Evolutionary conservation across 1,140 invertebrate species (phyloP), one percentile per base, ranked within the genome.

Genomic region (Drosophila sulfurigaster): DNA sequence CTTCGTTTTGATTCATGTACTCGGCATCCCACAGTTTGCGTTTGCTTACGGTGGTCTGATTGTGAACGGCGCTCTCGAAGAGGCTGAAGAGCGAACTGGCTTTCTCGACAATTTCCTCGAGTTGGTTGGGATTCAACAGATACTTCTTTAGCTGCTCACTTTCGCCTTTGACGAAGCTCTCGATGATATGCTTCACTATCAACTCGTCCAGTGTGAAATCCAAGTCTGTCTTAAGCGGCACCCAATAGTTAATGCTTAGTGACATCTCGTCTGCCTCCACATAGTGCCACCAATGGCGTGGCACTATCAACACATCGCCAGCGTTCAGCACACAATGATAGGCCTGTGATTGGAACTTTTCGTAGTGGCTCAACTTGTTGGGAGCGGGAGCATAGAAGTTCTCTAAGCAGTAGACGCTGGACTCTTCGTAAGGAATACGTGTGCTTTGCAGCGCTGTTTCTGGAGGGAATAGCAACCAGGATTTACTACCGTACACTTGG

Each of bases 241-340:
- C 92, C 98, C 98, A 99, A 49, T 96, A 95, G 93, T 99, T 99
- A 0, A 99, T 94, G 85, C 96, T 96, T 11, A 99, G 95, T 28
- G 94, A 94, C 15, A 96, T 94, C 15, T 94, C 93, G 48, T 96
- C 82, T 81, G 96, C 96, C 93, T 98, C 96, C 4, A 99, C 98
- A 93, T 97, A 98, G 94, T 99, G 98, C 98, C 98, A 99, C 98
- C 98, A 99, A 58, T 97, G 95, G 78, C 94, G 94, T 6, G 98
- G 98, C 1, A 99, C 96, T 89, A 97, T 95, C 7, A 99, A 93
- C 5, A 98, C 96, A 93, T 99, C 97, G 1, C 97, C 98, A 6
- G 97, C 95, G 52, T 96, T 93, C 30, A 99, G 93, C 16, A 93
- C 94, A 15, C 97, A 93, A 32, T 94, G 93, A 93, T 94, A 94